These are phyloP conservation scores for Gavia stellata DNA, from an alignment of 2,113 vertebrate genomes.

Conservation along the genomic window DNA sequence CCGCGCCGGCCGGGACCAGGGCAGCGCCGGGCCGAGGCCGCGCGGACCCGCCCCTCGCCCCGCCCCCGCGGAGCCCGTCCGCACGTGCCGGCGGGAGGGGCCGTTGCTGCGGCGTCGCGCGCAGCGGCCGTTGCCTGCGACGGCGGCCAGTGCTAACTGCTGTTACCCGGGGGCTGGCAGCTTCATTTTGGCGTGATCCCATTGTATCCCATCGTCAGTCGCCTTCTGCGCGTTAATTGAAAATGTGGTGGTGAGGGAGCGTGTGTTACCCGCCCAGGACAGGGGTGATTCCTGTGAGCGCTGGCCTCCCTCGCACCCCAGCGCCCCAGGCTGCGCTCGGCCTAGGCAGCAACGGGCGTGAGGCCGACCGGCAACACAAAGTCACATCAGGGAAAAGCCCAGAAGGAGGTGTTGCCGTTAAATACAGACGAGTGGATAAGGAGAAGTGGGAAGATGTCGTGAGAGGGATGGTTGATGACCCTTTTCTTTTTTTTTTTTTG, in stretches of 20 bases:
- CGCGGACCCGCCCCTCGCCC: background rate
- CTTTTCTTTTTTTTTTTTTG: background rate
- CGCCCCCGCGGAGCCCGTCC: background rate
- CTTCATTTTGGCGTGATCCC: too few species aligned
- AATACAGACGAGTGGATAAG: too few species aligned
- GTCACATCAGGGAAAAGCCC: background rate
- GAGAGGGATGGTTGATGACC: background rate
- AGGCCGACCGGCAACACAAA: too few species aligned
- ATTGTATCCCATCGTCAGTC: too few species aligned
- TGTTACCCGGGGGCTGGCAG: rapidly evolving
- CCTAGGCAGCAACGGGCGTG: rapidly evolving
- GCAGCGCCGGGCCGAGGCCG: background rate
- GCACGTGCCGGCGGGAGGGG: too few species aligned
- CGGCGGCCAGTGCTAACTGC: background rate
- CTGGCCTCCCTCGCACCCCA: too few species aligned
- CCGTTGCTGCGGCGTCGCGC: background rate
- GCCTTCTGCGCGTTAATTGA: background rate
- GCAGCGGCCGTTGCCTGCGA: too few species aligned
- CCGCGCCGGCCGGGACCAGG: background rate
- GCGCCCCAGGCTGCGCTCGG: too few species aligned
- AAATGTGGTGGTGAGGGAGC: background rate
- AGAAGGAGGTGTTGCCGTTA: background rate
- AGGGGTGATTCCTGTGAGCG: rapidly evolving
- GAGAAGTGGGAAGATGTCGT: background rate
- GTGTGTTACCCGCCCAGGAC: too few species aligned